phyloP scores from a whole-genome alignment of 1,140 invertebrate species.

The Meloidogyne chitwoodi region DNA sequence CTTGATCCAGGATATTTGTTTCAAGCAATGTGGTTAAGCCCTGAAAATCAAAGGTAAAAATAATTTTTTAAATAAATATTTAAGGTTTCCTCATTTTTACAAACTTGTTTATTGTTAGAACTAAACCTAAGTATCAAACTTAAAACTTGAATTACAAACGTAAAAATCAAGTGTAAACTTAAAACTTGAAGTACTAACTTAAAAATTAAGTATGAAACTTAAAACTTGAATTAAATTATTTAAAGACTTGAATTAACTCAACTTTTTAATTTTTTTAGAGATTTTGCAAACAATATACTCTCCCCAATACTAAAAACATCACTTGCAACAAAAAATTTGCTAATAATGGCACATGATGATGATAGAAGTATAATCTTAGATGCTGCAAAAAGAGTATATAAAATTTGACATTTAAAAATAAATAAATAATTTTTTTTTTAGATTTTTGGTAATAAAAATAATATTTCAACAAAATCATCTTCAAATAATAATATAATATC shows the following conservation, averaged over 20 bases:
- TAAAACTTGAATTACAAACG: too few species aligned
- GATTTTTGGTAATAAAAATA: conserved; percentile 11
- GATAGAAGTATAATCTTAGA: conserved; percentile 64
- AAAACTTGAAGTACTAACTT: conserved; percentile 69
- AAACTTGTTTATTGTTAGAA: too few species aligned
- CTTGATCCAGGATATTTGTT: conserved; percentile 64
- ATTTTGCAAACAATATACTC: conserved; percentile 46
- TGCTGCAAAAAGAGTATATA: conserved; percentile 65
- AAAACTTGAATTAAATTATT: too few species aligned
- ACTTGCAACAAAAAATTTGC: conserved; percentile 21
- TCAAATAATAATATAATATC: conserved; percentile 3
- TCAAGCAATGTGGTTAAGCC: conserved; percentile 74
- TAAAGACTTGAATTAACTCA: conserved; percentile 65
- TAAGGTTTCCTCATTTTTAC: conserved; percentile 63
- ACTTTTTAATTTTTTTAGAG: conserved; percentile 11
- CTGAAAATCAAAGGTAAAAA: conserved; percentile 61
- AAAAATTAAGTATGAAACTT: too few species aligned
- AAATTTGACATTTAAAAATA: neutral
- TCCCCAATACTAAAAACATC: conserved; percentile 36
- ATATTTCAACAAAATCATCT: neutral
- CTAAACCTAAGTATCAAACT: too few species aligned
- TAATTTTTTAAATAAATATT: conserved; percentile 29
- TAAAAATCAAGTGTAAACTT: conserved; percentile 65
- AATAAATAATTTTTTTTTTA: conserved; percentile 19
- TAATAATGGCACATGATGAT: conserved; percentile 55